Evolutionary conservation across 2,888 invertebrate genomes (phyloP).

Genomic region (Blastobasis adustella): DNA sequence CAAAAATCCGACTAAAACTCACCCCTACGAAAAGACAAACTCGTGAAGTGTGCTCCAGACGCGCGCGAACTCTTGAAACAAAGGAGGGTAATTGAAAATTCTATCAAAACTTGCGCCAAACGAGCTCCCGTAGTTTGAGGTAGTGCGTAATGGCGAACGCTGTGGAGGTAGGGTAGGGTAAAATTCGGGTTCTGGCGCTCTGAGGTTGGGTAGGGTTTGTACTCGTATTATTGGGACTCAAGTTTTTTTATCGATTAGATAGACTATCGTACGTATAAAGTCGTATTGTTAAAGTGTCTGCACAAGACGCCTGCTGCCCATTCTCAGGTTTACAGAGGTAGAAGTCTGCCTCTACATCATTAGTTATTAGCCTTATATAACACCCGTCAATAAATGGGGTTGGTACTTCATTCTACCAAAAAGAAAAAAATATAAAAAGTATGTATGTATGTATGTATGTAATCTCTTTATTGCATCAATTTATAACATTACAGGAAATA

Average conservation of each 20-base stretch:
- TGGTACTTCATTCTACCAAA: no score
- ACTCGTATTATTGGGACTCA: not conserved
- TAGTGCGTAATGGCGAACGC: not conserved
- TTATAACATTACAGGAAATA: no score
- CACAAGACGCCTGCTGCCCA: no score
- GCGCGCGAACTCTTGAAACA: slow-evolving; percentile 50
- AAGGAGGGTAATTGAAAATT: slow-evolving; percentile 74
- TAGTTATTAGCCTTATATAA: not conserved
- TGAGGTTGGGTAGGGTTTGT: not conserved
- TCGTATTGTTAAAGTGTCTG: no score
- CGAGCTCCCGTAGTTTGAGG: slow-evolving; percentile 21
- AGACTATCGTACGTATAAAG: no score
- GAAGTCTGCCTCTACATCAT: no score
- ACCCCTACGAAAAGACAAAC: slow-evolving; percentile 11
- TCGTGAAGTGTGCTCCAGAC: slow-evolving; percentile 15
- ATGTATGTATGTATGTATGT: no score
- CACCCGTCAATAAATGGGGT: no score
- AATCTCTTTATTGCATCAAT: no score
- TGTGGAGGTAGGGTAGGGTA: not conserved
- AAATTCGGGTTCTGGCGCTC: not conserved
- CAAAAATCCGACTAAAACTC: no score
- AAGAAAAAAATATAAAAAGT: no score
- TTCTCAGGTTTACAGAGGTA: no score
- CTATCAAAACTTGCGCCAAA: slow-evolving; percentile 70
- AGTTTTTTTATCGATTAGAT: not conserved